phyloP scores from a whole-genome alignment of 2,888 invertebrate species.

The Salticus scenicus region DNA sequence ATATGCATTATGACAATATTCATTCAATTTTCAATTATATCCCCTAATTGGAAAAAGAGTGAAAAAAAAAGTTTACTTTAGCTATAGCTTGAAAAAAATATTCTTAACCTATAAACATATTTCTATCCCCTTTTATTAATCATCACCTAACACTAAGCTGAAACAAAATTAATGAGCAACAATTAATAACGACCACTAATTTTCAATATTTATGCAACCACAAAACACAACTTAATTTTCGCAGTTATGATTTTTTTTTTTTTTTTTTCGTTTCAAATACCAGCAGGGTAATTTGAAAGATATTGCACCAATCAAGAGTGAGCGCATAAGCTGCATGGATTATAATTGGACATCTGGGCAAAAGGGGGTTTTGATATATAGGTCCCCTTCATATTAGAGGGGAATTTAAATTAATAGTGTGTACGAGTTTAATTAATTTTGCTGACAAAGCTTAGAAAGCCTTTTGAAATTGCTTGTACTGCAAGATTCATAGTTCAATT shows the following conservation, averaged over 20 bases:
- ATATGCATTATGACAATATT: conserved; percentile 2
- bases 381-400: conserved; percentile 7
- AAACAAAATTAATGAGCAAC: background rate
- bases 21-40: conserved; percentile 9
- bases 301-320: conserved; percentile 12
- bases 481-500: background rate
- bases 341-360: conserved; percentile 6
- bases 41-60: background rate
- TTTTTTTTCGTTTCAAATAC: background rate
- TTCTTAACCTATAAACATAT: background rate
- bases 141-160: background rate
- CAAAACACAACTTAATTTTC: conserved; percentile 17
- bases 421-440: background rate
- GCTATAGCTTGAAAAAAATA: background rate
- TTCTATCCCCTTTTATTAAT: conserved; percentile 9
- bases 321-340: conserved; percentile 8
- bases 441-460: background rate
- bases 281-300: conserved; percentile 14
- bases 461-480: background rate
- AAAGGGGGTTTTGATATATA: background rate
- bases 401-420: conserved; percentile 17
- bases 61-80: background rate
- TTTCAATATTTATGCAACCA: conserved; percentile 11
- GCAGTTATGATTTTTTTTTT: background rate
- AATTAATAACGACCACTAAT: conserved; percentile 9